Evolutionary conservation across 2,797 vertebrate species (phyloP).

Genomic region (Aselliscus stoliczkanus): DNA sequence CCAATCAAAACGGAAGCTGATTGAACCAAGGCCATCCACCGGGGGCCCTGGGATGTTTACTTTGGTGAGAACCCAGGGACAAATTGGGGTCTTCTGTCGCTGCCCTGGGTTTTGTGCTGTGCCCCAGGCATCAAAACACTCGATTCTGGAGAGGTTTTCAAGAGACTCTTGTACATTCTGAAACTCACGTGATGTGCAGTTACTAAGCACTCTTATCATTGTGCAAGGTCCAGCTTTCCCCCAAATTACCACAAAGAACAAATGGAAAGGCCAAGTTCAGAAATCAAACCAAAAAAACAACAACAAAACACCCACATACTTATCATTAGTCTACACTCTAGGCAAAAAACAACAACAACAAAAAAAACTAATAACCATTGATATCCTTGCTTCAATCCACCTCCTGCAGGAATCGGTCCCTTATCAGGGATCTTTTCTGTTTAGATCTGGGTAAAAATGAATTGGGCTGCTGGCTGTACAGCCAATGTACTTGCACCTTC

Average conservation of each 20-base stretch:
- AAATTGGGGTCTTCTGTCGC: not conserved
- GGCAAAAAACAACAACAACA: no score
- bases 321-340: not conserved
- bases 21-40: rapidly evolving
- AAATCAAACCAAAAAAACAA: not conserved
- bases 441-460: not conserved
- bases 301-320: not conserved
- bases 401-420: not conserved
- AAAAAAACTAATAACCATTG: not conserved
- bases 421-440: not conserved
- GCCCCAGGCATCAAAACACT: not conserved
- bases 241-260: not conserved
- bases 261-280: not conserved
- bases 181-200: rapidly evolving
- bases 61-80: not conserved
- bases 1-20: not conserved
- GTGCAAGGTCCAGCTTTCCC: not conserved
- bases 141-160: not conserved
- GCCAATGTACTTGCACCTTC: not conserved
- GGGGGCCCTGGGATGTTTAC: not conserved
- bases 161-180: not conserved
- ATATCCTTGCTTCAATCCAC: not conserved
- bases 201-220: no score
- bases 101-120: not conserved
- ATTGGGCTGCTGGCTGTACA: not conserved